Conservation (phyloP, 2,888 invertebrate genomes). For the Boloria selene region DNA sequence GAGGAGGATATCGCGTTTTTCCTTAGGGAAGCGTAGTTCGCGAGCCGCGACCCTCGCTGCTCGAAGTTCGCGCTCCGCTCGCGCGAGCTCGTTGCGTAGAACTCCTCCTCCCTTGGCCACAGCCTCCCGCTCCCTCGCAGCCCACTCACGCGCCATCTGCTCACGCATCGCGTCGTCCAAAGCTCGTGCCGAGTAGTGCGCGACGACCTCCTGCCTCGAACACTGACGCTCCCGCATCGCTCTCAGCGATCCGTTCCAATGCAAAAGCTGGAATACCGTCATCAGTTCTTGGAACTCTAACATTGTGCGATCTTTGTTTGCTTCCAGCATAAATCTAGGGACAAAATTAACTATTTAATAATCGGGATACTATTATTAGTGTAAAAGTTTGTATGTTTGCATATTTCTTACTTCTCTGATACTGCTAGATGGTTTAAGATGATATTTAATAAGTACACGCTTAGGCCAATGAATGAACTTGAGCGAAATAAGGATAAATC, state of each 20-base stretch:
- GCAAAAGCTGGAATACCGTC: slow-evolving; percentile 98
- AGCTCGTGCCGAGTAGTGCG: slow-evolving; percentile 95
- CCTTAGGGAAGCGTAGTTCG: slow-evolving; percentile 96
- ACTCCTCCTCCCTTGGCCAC: slow-evolving; percentile 79
- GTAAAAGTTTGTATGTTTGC: no score
- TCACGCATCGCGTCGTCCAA: slow-evolving; percentile 97
- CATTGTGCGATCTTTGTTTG: slow-evolving; percentile 96
- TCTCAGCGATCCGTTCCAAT: slow-evolving; percentile 98
- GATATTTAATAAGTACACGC: no score
- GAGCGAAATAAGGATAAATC: no score
- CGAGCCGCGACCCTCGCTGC: slow-evolving; percentile 93
- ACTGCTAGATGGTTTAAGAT: no score
- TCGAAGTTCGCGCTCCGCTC: slow-evolving; percentile 92
- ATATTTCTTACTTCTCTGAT: no score
- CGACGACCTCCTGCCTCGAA: slow-evolving; percentile 94
- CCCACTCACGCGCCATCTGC: slow-evolving; percentile 98
- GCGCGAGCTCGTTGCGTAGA: slow-evolving; percentile 89
- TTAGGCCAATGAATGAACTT: no score
- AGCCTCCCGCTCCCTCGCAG: slow-evolving; percentile 84
- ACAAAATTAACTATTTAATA: slow-evolving; percentile 14
- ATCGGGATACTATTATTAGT: background rate
- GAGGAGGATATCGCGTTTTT: slow-evolving; percentile 96
- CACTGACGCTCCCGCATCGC: slow-evolving; percentile 98
- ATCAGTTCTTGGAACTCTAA: slow-evolving; percentile 97
- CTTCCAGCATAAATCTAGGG: slow-evolving; percentile 87